A percentile compares a stretch with the other conserved stretches of the same genome.
Conservation (phyloP, 2,797 vertebrate species). For the Sebastes itinus region DNA sequence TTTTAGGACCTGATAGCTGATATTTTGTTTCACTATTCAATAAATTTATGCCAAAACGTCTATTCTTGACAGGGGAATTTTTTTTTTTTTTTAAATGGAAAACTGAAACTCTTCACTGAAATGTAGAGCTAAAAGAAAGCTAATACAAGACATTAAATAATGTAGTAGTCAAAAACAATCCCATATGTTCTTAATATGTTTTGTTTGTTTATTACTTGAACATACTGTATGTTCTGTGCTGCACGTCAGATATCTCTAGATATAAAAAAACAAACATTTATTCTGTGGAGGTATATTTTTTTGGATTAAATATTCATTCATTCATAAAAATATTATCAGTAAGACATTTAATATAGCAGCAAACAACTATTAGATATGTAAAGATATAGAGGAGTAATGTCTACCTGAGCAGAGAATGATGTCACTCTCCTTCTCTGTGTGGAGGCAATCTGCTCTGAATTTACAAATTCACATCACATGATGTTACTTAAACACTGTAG, state of each 20-base stretch:
- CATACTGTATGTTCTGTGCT: not conserved
- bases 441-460: not conserved
- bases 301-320: too few species aligned
- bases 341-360: not conserved
- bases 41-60: not conserved
- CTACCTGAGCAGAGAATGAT: too few species aligned
- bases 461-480: not conserved
- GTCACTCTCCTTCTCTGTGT: too few species aligned
- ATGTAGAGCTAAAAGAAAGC: not conserved
- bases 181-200: not conserved
- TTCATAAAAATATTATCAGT: too few species aligned
- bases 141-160: not conserved
- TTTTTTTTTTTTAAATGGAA: not conserved
- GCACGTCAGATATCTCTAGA: not conserved
- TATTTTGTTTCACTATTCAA: not conserved
- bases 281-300: too few species aligned
- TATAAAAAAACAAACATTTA: too few species aligned
- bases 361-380: too few species aligned
- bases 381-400: too few species aligned
- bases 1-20: not conserved
- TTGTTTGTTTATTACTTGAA: not conserved
- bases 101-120: not conserved
- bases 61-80: not conserved
- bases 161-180: not conserved
- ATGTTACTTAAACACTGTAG: too few species aligned